Percentiles rank a stretch among this genome's conserved stretches.
These are phyloP conservation scores for Perizoma flavofasciatum DNA, from an alignment of 2,888 invertebrate genomes.

Conservation along the genomic window DNA sequence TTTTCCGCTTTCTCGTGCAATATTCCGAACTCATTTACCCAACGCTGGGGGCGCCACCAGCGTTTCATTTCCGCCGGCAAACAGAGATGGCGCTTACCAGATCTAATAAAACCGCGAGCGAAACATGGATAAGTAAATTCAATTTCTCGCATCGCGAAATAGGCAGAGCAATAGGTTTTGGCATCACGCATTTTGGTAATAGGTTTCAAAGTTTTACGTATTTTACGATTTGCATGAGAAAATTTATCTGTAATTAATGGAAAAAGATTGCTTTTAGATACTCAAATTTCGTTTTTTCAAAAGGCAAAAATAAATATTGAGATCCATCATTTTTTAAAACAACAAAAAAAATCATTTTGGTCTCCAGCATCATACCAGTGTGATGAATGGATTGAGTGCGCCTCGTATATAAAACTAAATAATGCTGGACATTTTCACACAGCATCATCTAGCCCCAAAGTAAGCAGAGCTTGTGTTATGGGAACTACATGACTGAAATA, in stretches of 20 bases:
- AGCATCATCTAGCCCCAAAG: too few species aligned
- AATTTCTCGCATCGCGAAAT: slow-evolving; percentile 54
- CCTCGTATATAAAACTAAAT: too few species aligned
- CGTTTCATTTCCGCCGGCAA: slow-evolving; percentile 52
- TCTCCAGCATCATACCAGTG: too few species aligned
- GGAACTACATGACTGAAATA: too few species aligned
- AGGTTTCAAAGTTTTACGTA: slow-evolving; percentile 24
- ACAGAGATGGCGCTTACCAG: slow-evolving; percentile 61
- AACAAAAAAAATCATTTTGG: too few species aligned
- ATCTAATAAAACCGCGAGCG: slow-evolving; percentile 53
- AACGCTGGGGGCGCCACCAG: slow-evolving; percentile 31
- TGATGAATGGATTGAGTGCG: too few species aligned
- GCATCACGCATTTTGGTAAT: slow-evolving; percentile 34
- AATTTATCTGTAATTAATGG: slow-evolving; percentile 1
- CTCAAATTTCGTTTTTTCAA: too few species aligned
- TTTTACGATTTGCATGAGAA: slow-evolving; percentile 3
- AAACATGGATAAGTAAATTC: slow-evolving; percentile 42
- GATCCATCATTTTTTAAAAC: too few species aligned
- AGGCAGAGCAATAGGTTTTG: slow-evolving; percentile 37
- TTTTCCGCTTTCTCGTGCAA: slow-evolving; percentile 33
- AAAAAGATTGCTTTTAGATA: too few species aligned
- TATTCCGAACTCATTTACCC: slow-evolving; percentile 30
- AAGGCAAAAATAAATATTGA: too few species aligned
- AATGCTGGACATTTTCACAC: too few species aligned
- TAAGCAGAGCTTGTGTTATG: too few species aligned